Evolutionary conservation across 1,140 invertebrate genomes (phyloP), one percentile per base, ranked within the genome.

Genomic region (Bombus confusus): DNA sequence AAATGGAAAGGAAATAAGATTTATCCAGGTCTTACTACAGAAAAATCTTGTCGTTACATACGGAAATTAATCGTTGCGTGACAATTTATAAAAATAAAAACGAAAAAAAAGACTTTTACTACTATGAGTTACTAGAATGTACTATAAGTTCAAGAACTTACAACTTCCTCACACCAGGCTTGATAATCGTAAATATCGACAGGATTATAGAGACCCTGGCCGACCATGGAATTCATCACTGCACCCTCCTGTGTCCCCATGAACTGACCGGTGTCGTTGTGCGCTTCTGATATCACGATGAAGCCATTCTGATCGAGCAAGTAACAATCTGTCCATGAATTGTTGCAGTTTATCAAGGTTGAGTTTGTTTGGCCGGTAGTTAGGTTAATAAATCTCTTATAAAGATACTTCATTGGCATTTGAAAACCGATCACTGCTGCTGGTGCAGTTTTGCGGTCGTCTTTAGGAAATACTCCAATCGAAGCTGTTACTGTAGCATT

Each of bases 241-340:
- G 97, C 96, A 28, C 97, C 97, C 89, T 98, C 97, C 37, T 98
- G 93, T 82, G 97, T 97, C 0, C 98, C 98, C 95, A 99, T 98
- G 95, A 99, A 99, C 89, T 95, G 95, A 0, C 98, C 98, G 1
- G 97, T 97, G 66, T 97, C 95, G 28, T 97, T 96, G 41, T 96
- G 93, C 31, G 96, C 95, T 86, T 97, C 96, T 0, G 97, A 97
- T 28, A 98, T 95, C 2, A 99, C 95, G n/a, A 99, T 96, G 92
- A 98, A 99, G 1, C 98, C 98, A 92, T 98, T 98, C 91, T 97
- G 98, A 95, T 99, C 98, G 31, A 99, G 96, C 8, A 99, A 95
- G 92, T 97, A 99, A 92, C 98, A 99, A 87, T 98, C 97, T 78
- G 96, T 96, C 90, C 95, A 96, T 69, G 94, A 96, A 79, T 95